Base-by-base conservation (phyloP, 2,888 invertebrate genomes). In the Calameuta pallipes region DNA sequence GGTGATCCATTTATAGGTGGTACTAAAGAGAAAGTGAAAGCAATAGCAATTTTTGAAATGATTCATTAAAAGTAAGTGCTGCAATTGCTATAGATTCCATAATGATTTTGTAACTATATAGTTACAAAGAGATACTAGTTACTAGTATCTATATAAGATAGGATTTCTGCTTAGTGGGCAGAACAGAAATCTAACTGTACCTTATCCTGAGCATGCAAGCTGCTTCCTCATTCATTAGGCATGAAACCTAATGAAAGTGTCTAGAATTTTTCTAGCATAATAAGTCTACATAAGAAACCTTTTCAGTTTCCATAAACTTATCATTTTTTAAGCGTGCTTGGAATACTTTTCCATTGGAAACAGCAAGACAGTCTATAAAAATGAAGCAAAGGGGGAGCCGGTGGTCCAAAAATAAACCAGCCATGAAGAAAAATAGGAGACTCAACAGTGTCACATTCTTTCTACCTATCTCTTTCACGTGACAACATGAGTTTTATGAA, bases 21-120 rank as follows among this genome's bases (percentile, higher is more conserved):
- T 33, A 71, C 71, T 75, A 68, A 76, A 73, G 78, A 76, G 78
- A 78, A 78, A 78, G 78, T 78, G 78, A 78, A 78, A 78, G 78
- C 68, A 37, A 76, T 56, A 71, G 78, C 68, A 73, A 76, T 73
- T 78, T 78, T 75, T 73, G 76, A 75, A 76, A 73, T 37, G 73
- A 56, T 56, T 15, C 30, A 78, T 78, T 73, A 76, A 69, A 33
- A 73, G 36, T 73, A 34, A 73, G 41, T 56, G 41, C 41, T 56
- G 41, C 41, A 56, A 56, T 56, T 56, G 41, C 41, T 56, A 56
- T 56, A 56, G 41, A 56, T 56, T 56, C 41, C 23, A 56, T 56
- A 56, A 56, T 56, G 41, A 56, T 56, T 56, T 56, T 56, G 41
- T 56, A 56, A 56, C 41, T 56, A 56, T 56, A 56, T 56, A 56